phyloP scores from a whole-genome alignment of 2,797 vertebrate genomes.

The Scarus forsteni region DNA sequence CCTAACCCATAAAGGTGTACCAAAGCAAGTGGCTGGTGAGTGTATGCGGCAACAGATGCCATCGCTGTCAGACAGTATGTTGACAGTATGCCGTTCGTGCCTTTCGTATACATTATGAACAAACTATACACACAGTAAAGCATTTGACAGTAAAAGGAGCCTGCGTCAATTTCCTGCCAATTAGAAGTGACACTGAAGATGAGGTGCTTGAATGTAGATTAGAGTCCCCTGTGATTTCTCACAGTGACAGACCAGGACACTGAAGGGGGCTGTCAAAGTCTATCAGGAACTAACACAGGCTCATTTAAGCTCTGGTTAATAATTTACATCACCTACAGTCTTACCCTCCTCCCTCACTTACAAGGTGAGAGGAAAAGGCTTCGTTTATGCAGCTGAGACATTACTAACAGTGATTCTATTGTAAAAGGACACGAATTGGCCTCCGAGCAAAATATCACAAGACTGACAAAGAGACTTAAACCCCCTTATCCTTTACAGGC shows the following conservation, averaged over 20 bases:
- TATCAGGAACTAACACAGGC: conserved; percentile 5
- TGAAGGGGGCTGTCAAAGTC: neutral
- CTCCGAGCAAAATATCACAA: conserved; percentile 30
- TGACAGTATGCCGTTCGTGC: neutral
- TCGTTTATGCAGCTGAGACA: conserved; percentile 1
- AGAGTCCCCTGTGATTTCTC: neutral
- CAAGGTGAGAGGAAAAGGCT: conserved; percentile 30
- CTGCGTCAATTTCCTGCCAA: neutral
- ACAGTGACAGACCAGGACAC: neutral
- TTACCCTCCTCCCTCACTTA: conserved; percentile 4
- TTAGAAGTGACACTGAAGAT: neutral
- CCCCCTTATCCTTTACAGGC: conserved; percentile 30
- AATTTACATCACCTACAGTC: conserved; percentile 39
- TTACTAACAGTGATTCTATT: conserved; percentile 44
- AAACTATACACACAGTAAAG: no score
- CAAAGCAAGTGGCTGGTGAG: no score
- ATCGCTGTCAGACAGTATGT: no score
- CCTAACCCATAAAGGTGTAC: no score
- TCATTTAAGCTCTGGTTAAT: conserved; percentile 24
- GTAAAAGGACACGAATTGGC: conserved; percentile 38
- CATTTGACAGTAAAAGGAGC: no score
- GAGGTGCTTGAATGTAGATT: neutral
- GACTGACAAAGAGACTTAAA: conserved; percentile 48
- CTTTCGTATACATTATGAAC: no score
- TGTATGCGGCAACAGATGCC: no score